Evolutionary conservation across 2,888 invertebrate species (phyloP).

Genomic region (Lamellibrachia satsuma): DNA sequence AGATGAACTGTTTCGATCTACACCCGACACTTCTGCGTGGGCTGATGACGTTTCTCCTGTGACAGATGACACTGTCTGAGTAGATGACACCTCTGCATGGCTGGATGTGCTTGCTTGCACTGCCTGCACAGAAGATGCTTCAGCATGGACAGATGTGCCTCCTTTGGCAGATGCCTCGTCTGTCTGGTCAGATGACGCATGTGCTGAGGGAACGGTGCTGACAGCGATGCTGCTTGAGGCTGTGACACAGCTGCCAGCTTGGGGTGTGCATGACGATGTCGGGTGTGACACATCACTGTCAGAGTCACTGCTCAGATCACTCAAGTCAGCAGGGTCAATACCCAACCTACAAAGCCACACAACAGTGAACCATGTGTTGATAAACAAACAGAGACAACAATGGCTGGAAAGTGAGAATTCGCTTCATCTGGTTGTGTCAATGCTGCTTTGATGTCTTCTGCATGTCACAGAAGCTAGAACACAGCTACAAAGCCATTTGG

Average conservation of each 20-base stretch:
- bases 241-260: not conserved
- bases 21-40: not conserved
- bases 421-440: too few species aligned
- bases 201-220: not conserved
- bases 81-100: not conserved
- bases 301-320: constrained; percentile 29
- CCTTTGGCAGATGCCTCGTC: not conserved
- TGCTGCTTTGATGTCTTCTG: too few species aligned
- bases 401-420: not conserved
- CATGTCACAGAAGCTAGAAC: too few species aligned
- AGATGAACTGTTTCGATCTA: not conserved
- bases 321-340: constrained; percentile 28
- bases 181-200: not conserved
- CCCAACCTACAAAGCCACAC: constrained; percentile 29
- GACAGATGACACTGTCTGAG: not conserved
- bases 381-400: not conserved
- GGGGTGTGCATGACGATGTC: not conserved
- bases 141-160: not conserved
- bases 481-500: too few species aligned
- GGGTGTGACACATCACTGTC: constrained; percentile 21
- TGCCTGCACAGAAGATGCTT: too few species aligned
- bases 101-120: not conserved
- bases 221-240: not conserved
- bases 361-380: not conserved
- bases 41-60: not conserved